These are phyloP conservation scores for Seriola aureovittata DNA, from an alignment of 2,113 vertebrate species.

Conservation along the genomic window DNA sequence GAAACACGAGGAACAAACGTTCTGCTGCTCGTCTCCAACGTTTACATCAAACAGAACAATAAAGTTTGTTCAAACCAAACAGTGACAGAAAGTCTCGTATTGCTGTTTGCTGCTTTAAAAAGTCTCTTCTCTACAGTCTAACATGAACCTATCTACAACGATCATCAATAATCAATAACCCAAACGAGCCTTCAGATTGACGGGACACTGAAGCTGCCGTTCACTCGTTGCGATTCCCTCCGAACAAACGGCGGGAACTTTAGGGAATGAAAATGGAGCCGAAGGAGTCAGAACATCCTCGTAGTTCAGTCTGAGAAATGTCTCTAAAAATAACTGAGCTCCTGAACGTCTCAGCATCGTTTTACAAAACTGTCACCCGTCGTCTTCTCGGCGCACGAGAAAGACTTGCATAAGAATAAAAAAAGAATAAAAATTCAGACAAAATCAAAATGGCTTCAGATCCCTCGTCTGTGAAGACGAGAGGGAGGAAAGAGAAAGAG, in stretches of 20 bases:
- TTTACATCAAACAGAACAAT: background rate
- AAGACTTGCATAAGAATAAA: constrained; percentile 17
- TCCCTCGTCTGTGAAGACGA: constrained; percentile 23
- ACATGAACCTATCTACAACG: background rate
- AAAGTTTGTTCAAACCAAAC: constrained; percentile 30
- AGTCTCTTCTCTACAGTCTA: constrained; percentile 5
- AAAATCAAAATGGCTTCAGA: constrained; percentile 52
- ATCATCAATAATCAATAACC: background rate
- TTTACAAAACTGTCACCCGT: background rate
- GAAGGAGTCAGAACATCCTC: background rate
- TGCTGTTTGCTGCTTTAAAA: constrained; percentile 32
- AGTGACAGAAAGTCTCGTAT: constrained; percentile 6
- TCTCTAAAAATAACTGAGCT: constrained; percentile 2
- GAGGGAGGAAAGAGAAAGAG: too few species aligned
- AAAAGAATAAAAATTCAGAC: background rate
- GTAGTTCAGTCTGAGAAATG: background rate
- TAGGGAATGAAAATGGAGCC: background rate
- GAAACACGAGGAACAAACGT: too few species aligned
- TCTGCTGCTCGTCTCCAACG: too few species aligned
- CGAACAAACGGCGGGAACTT: background rate
- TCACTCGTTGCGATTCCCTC: background rate
- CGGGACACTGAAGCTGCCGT: background rate
- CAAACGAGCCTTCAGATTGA: background rate
- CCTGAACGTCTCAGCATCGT: too few species aligned
- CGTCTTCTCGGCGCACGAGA: background rate